These are phyloP conservation scores for Sitta europaea DNA, from an alignment of 2,113 vertebrate genomes.

Conservation along the genomic window DNA sequence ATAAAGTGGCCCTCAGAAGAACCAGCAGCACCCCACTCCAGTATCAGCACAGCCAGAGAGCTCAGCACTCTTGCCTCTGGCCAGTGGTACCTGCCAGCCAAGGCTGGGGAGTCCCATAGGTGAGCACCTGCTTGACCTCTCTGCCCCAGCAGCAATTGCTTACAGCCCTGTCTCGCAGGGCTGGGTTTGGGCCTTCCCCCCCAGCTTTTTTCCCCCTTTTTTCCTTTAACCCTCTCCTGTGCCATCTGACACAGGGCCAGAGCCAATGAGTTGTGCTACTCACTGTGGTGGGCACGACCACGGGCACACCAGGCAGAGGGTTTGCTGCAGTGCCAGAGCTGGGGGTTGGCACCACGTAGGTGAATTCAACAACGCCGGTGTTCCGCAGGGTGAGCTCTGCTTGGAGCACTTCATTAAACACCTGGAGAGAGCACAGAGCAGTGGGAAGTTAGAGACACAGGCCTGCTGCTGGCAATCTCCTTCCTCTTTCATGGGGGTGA, in stretches of 20 bases:
- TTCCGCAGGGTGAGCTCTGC: constrained; percentile 76
- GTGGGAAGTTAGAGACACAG: not conserved
- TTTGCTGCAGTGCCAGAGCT: not conserved
- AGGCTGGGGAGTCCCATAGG: not conserved
- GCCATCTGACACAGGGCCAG: not conserved
- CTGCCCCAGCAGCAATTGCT: not conserved
- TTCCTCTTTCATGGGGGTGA: not conserved
- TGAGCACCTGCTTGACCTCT: not conserved
- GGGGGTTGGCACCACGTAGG: constrained; percentile 61
- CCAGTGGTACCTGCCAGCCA: accelerated
- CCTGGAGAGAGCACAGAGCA: not conserved
- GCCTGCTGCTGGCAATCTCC: not conserved
- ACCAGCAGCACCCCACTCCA: accelerated
- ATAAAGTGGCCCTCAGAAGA: not conserved
- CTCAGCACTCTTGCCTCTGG: not conserved
- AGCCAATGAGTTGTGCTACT: not conserved
- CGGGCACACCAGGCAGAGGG: constrained; percentile 70
- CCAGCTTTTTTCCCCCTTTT: accelerated
- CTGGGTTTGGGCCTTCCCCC: not conserved
- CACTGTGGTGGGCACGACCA: constrained; percentile 75
- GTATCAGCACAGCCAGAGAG: not conserved
- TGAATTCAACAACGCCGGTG: constrained; percentile 78
- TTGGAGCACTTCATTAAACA: constrained; percentile 73
- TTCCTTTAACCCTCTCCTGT: not conserved
- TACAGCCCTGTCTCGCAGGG: not conserved